Base-by-base conservation (phyloP, 64 coral and sea anemone genomes). In the Actinia equina region DNA sequence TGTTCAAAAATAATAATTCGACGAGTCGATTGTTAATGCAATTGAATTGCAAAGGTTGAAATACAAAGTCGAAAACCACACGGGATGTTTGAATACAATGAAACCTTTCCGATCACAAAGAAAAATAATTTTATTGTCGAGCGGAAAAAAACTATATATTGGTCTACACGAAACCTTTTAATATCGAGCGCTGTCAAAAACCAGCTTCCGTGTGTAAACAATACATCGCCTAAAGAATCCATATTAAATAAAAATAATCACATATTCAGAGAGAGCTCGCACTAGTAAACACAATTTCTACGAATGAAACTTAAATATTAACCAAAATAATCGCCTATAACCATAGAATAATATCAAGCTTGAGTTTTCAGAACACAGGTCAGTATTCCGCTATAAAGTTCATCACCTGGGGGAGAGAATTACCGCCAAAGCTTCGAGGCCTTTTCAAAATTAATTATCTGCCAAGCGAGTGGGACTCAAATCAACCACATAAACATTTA, bases 161-260 rank as follows among this genome's bases (percentile, higher is more conserved):
- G 62, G 62, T 65, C 62, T 22, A 7, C 62, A 20, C 22, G 22
- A 65, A 65, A 19, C 62, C 8, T 65, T 65, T 65, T 23, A 22
- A 65, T 22, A 22, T 6, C 22, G 17, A 3, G 18, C 18, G 62
- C 22, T 65, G 62, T 65, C 62, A 65, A 65, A 37, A 65, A 65
- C 62, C 62, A 65, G 62, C 62, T 65, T 65, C 62, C 62, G 62
- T n/a, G 62, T n/a, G 62, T 65, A 65, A 65, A 65, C 62, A 65
- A 65, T 65, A 65, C 30, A 1, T 37, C 30, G 18, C 62, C 6
- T 10, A 18, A 22, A 65, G 19, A 65, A 65, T 3, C 6, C 8
- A 1, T 18, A 63, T 63, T 65, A 57, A 57, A 57, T 2, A 57
- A 14, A 12, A 57, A 37, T 37, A 37, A 37, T 37, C 55, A 57